Evolutionary conservation across 2,113 vertebrate species (phyloP), one percentile per base, ranked within the genome.

Genomic region (Pseudorhombus dupliciocellatus): DNA sequence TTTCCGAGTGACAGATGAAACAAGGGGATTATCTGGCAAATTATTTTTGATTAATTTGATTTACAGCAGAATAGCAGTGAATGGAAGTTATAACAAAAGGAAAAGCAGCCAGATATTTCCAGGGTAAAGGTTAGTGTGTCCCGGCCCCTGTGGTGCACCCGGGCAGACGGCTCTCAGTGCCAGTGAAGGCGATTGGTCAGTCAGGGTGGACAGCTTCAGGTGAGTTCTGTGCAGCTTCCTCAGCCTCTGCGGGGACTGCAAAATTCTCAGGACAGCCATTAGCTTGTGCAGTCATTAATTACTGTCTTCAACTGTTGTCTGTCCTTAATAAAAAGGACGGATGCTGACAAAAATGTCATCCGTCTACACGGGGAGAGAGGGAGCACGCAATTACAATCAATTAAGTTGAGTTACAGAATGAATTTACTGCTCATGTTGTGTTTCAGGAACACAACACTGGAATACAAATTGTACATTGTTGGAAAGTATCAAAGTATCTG

Each of bases 121-220:
- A 76, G 87, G 87, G 60, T 81, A 85, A 89, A 90, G 85, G 88
- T 87, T 87, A 82, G 69, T 76, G 81, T 80, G 84, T 78, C 80
- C 81, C 57, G 31, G 62, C 71, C 81, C 89, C 84, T 65, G 82
- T 75, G 70, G 90, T 0, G 80, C 58, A 18, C 54, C 53, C 70
- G n/a, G 75, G 81, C 82, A 85, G 77, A 59, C 78, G 70, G 71
- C 48, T 67, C 66, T 61, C 71, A 55, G 31, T 70, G 80, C 76
- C 81, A 60, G 53, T 34, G 67, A 67, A 79, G 68, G 73, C 79
- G 76, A 81, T 87, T 86, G 90, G 88, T 90, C 87, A 85, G 80
- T 46, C 15, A 65, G 67, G 79, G 81, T 65, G 84, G 79, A 84
- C 71, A 73, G 77, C 87, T 84, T 88, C 79, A 90, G 83, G 82